These are phyloP conservation scores for Pyxicephalus adspersus DNA, from an alignment of 2,113 vertebrate species.

Conservation along the genomic window DNA sequence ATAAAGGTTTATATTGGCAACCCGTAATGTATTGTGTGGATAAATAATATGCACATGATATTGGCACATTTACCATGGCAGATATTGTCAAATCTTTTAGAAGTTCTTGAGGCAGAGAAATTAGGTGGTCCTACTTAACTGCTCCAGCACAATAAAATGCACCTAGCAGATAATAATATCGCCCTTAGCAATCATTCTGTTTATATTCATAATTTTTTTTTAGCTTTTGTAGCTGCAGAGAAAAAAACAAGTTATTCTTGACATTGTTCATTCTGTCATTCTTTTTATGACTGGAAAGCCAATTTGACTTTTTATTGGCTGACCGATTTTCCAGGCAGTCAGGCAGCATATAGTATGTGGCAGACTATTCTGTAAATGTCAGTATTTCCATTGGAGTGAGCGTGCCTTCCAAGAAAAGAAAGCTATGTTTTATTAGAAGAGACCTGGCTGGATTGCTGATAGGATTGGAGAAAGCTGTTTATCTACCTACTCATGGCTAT, in stretches of 20 bases:
- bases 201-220: background rate
- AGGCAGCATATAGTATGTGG: background rate
- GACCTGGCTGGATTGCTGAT: background rate
- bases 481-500: no score
- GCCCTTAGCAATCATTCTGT: background rate
- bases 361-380: background rate
- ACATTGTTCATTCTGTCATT: background rate
- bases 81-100: background rate
- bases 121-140: background rate
- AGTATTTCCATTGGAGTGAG: background rate
- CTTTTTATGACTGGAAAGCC: conserved; percentile 14
- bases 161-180: background rate
- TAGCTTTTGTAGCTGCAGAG: background rate
- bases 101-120: background rate
- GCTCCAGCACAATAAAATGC: background rate
- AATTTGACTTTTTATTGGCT: conserved; percentile 12
- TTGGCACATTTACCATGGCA: no score
- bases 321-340: background rate
- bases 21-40: background rate
- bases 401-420: background rate
- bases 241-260: background rate
- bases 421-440: conserved; percentile 12
- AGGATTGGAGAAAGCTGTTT: no score
- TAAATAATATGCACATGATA: background rate
- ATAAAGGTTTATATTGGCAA: background rate